Percentiles rank a stretch among this genome's conserved stretches.
These are phyloP conservation scores for Lasioglossum marginatum DNA, from an alignment of 2,888 invertebrate species.

Conservation along the genomic window DNA sequence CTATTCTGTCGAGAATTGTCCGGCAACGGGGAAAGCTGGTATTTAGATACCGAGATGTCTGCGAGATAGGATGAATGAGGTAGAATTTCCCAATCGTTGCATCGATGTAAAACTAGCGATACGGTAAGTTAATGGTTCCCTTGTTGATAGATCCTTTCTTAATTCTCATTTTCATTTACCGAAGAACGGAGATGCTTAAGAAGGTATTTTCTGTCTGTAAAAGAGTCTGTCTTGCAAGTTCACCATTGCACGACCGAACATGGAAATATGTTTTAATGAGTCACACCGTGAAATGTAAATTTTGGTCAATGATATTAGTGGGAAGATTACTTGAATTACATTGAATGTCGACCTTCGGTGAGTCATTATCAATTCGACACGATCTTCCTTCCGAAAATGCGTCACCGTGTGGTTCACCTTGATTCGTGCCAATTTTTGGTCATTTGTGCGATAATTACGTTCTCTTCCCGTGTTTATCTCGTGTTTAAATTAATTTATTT, in stretches of 20 bases:
- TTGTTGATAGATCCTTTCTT: not conserved
- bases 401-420: slow-evolving; percentile 9
- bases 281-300: not conserved
- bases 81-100: not conserved
- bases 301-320: not conserved
- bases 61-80: not conserved
- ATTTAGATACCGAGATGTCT: not conserved
- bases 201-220: not conserved
- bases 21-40: not conserved
- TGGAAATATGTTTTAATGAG: not conserved
- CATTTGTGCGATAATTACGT: not conserved
- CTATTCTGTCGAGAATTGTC: slow-evolving; percentile 7
- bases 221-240: not conserved
- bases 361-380: not conserved
- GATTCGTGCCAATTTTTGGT: not conserved
- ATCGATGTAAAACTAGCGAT: not conserved
- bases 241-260: not conserved
- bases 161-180: not conserved
- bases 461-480: no score
- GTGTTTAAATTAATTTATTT: not conserved
- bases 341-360: not conserved
- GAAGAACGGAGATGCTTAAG: not conserved
- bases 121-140: not conserved
- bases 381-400: slow-evolving; percentile 13
- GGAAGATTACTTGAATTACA: not conserved